phyloP scores from a whole-genome alignment of 2,113 vertebrate species.

The Orthonyx spaldingii region DNA sequence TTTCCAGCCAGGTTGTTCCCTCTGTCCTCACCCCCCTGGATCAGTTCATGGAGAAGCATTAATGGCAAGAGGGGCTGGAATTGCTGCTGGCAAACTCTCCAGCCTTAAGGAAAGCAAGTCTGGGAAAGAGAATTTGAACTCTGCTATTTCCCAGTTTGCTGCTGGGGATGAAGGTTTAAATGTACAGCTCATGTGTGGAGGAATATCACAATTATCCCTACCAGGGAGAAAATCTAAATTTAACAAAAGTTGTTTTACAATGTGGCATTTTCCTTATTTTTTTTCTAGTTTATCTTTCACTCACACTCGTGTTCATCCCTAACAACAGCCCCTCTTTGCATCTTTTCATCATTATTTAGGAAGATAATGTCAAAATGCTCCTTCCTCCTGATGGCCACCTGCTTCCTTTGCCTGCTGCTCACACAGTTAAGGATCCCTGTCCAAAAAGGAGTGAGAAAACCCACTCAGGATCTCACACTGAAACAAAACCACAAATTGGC shows the following conservation, averaged over 20 bases:
- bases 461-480: background rate
- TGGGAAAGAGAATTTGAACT: background rate
- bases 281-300: background rate
- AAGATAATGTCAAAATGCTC: background rate
- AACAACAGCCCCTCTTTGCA: background rate
- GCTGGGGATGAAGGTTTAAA: background rate
- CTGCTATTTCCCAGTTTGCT: background rate
- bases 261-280: background rate
- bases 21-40: background rate
- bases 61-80: background rate
- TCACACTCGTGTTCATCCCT: background rate
- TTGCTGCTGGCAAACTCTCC: background rate
- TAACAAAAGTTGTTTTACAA: background rate
- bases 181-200: rapidly evolving
- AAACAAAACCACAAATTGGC: background rate
- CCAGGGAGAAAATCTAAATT: background rate
- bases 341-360: background rate
- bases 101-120: background rate
- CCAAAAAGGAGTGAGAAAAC: background rate
- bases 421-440: background rate
- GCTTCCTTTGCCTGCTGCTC: background rate
- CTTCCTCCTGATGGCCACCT: background rate
- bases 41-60: background rate
- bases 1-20: background rate
- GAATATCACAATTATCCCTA: background rate